A percentile compares a stretch with the other conserved stretches of the same genome.
These are phyloP conservation scores for Telmatherina bonti DNA, from an alignment of 2,797 vertebrate species.

Conservation along the genomic window DNA sequence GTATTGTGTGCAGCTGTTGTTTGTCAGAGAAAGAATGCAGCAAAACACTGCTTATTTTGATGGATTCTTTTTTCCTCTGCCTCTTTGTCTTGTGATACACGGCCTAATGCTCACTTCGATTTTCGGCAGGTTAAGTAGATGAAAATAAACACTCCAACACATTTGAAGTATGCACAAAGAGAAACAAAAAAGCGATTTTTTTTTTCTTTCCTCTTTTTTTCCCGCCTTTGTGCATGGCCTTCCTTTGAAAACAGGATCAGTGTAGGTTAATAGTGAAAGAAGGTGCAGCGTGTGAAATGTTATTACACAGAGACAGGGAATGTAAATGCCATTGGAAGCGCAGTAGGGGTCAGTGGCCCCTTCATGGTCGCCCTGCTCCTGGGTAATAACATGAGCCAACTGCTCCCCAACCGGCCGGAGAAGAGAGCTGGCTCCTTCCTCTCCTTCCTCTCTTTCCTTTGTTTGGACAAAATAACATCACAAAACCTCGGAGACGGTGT, in stretches of 20 bases:
- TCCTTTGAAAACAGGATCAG: slow-evolving; percentile 52
- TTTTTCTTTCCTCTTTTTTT: neutral
- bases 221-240: slow-evolving; percentile 26
- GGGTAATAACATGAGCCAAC: slow-evolving; percentile 65
- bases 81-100: slow-evolving; percentile 46
- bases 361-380: slow-evolving; percentile 57
- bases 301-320: slow-evolving; percentile 56
- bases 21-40: slow-evolving; percentile 66
- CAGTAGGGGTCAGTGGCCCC: slow-evolving; percentile 55
- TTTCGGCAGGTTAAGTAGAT: slow-evolving; percentile 33
- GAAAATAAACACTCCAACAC: slow-evolving; percentile 41
- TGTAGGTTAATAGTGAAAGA: slow-evolving; percentile 59
- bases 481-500: slow-evolving; percentile 20
- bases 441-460: slow-evolving; percentile 35
- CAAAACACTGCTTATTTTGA: slow-evolving; percentile 70
- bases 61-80: slow-evolving; percentile 33
- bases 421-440: slow-evolving; percentile 36
- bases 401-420: slow-evolving; percentile 47
- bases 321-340: slow-evolving; percentile 64
- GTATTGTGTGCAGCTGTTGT: slow-evolving; percentile 79
- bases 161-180: slow-evolving; percentile 33
- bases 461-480: slow-evolving; percentile 57
- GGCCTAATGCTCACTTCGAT: slow-evolving; percentile 44
- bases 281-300: slow-evolving; percentile 53
- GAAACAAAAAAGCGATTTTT: slow-evolving; percentile 10